Base-by-base conservation (phyloP, 2,888 invertebrate genomes). In the Patella pellucida region DNA sequence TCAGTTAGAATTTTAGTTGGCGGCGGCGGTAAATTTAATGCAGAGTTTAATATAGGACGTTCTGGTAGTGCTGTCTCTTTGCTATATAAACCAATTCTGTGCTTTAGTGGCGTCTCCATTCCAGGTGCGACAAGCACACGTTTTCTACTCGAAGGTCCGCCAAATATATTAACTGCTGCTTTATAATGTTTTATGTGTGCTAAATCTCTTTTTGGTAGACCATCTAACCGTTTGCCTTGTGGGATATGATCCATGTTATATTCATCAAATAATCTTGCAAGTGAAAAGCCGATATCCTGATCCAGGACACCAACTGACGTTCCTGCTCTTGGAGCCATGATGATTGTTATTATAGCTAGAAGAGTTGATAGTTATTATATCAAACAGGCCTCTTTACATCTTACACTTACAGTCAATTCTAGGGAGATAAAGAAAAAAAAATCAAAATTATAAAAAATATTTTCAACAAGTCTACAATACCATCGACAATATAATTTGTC, bases 151-250 rank as follows among this genome's bases (percentile, higher is more conserved):
- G 82, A 76, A 1, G 90, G 88, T 0, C 84, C 87, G 31, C 89
- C 89, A 85, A 89, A 90, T 73, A 89, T 86, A 77, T 87, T 88
- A 9, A 86, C 85, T 9, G 89, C 90, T 68, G 87, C 84, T 76
- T 88, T 89, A 78, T 87, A 90, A 68, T 88, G 84, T 69, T 88
- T 89, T 15, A 87, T 78, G 76, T 86, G 85, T 2, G 84, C 79
- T 16, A 90, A 79, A 74, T 90, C 85, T 27, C 89, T 75, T 52
- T 86, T 82, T 71, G 84, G 85, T 79, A 87, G 90, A 14, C 73
- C 56, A 16, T 85, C 82, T 68, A 90, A 83, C n/a, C 88, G 85
- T 50, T 89, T 82, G 67, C 85, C 85, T 23, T 83, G 81, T 14
- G 89, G 87, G 9, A 89, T 81, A 78, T 90, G 89, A 78, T 89